Percentiles rank a stretch among this genome's conserved stretches.
Conservation (phyloP, 2,888 invertebrate species). For the Polyommatus icarus region DNA sequence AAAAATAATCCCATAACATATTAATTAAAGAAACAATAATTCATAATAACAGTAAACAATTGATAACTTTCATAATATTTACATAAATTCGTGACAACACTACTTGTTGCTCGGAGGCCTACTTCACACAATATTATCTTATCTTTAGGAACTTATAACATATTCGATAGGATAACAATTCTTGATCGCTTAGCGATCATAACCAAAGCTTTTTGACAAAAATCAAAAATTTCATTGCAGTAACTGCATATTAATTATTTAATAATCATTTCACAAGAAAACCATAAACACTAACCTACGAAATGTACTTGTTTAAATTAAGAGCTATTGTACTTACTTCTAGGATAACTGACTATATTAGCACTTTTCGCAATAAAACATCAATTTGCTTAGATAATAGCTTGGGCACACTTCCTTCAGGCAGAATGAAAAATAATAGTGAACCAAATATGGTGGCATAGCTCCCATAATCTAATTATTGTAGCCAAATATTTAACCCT, state of each 20-base stretch:
- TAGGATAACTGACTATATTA: conserved; percentile 5
- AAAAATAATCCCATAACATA: not conserved
- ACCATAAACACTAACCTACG: not conserved
- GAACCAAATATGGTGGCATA: not conserved
- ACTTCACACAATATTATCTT: not conserved
- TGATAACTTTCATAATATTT: not conserved
- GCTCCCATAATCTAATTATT: too few relatives aligned
- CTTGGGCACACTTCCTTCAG: not conserved
- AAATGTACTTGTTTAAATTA: not conserved
- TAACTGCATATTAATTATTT: not conserved
- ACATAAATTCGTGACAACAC: not conserved
- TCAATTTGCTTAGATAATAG: not conserved
- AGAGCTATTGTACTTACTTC: not conserved
- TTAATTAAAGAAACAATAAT: not conserved
- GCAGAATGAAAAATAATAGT: not conserved
- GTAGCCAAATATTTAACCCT: too few relatives aligned
- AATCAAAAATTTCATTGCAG: not conserved
- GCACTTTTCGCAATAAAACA: not conserved
- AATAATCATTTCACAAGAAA: not conserved
- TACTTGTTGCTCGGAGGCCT: not conserved
- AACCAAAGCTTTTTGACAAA: not conserved
- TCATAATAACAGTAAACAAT: not conserved
- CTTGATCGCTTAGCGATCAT: conserved; percentile 8
- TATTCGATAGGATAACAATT: not conserved
- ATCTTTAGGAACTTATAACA: conserved; percentile 8